Evolutionary conservation across 2,797 vertebrate species (phyloP).

Genomic region (Myotis vivesi): DNA sequence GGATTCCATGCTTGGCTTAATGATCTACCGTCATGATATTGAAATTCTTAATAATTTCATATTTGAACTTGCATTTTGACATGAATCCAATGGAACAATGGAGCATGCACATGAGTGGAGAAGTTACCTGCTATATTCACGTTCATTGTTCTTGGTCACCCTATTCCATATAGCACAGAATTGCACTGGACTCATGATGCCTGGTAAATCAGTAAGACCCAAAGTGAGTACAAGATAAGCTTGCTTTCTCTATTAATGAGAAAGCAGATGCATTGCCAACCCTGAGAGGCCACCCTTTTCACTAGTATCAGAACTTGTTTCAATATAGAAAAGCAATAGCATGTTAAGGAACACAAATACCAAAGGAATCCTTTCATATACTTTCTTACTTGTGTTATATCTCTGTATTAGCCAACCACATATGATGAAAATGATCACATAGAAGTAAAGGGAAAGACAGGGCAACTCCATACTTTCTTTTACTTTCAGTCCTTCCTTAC

Average conservation of each 20-base stretch:
- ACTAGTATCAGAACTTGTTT: neutral
- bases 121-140: neutral
- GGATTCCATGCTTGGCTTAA: neutral
- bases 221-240: neutral
- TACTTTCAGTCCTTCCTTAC: neutral
- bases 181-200: neutral
- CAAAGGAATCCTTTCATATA: neutral
- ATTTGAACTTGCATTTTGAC: neutral
- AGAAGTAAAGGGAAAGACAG: neutral
- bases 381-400: neutral
- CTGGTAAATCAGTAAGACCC: neutral
- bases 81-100: neutral
- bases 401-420: neutral
- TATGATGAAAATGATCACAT: neutral
- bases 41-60: constrained; percentile 20
- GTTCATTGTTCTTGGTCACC: neutral
- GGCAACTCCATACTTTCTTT: neutral
- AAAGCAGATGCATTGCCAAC: neutral
- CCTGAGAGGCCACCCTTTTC: neutral
- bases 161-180: neutral
- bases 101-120: neutral
- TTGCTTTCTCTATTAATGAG: neutral
- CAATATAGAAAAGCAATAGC: neutral
- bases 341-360: neutral
- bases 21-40: neutral